These are phyloP conservation scores for Erpornis zantholeuca DNA, from an alignment of 2,113 vertebrate genomes.

Conservation along the genomic window DNA sequence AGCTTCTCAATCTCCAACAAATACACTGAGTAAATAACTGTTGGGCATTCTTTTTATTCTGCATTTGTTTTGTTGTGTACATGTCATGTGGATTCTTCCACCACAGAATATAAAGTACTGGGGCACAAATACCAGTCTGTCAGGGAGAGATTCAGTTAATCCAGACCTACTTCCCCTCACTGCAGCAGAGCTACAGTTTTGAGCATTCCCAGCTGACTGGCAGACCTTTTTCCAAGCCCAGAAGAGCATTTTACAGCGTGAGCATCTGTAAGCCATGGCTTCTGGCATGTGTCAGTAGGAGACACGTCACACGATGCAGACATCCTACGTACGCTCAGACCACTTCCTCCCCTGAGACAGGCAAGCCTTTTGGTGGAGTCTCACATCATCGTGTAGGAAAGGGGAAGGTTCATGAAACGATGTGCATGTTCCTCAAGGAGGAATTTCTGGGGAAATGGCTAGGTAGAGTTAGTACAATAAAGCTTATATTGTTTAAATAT, in stretches of 20 bases:
- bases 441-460: not conserved
- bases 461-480: not conserved
- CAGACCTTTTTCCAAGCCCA: not conserved
- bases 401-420: not conserved
- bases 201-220: not conserved
- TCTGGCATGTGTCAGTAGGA: not conserved
- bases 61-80: not conserved
- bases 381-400: fast-evolving
- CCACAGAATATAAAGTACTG: not conserved
- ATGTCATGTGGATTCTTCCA: not conserved
- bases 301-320: not conserved
- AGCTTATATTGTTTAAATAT: not conserved
- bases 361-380: not conserved
- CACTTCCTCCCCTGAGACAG: fast-evolving
- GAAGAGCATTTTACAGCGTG: not conserved
- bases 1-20: no score
- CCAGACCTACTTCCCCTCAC: not conserved
- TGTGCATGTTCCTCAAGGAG: not conserved
- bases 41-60: not conserved
- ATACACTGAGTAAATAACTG: not conserved
- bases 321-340: fast-evolving
- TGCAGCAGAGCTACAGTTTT: not conserved
- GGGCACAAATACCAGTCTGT: not conserved
- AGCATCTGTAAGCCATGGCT: not conserved
- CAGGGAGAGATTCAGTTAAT: not conserved